phyloP scores from a whole-genome alignment of 1,140 invertebrate species.

The Zaprionus taronus region DNA sequence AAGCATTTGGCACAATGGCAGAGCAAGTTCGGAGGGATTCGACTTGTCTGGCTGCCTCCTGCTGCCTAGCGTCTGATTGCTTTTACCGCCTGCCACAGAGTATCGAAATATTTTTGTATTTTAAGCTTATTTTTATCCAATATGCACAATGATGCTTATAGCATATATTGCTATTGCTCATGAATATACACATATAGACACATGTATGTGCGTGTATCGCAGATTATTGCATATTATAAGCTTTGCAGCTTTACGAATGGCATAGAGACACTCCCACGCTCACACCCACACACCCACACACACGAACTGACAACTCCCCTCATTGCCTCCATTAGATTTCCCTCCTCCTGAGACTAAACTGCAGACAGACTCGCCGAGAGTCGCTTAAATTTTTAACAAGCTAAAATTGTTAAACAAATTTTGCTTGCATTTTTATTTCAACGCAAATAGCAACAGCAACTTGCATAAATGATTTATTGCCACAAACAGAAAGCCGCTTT shows the following conservation, averaged over 20 bases:
- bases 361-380: conserved; percentile 10
- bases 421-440: conserved; percentile 70
- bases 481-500: conserved; percentile 59
- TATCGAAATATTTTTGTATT: conserved; percentile 77
- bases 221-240: conserved; percentile 81
- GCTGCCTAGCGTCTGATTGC: conserved; percentile 71
- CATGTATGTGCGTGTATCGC: conserved; percentile 52
- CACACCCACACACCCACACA: conserved; percentile 4
- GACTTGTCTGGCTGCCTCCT: conserved; percentile 2
- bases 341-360: neutral
- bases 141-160: conserved; percentile 83
- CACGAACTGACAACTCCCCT: conserved; percentile 10
- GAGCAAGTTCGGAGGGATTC: conserved; percentile 42
- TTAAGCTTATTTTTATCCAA: conserved; percentile 81
- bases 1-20: conserved; percentile 71
- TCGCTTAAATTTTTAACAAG: conserved; percentile 76
- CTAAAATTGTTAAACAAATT: conserved; percentile 79
- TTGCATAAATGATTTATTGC: conserved; percentile 82
- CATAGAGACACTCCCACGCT: conserved; percentile 4
- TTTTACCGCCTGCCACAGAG: conserved; percentile 57
- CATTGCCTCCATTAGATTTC: neutral
- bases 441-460: conserved; percentile 69
- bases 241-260: conserved; percentile 51
- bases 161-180: conserved; percentile 79
- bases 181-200: conserved; percentile 77